These are phyloP conservation scores for Cerastis rubricosa DNA, from an alignment of 2,888 invertebrate species.

Conservation along the genomic window DNA sequence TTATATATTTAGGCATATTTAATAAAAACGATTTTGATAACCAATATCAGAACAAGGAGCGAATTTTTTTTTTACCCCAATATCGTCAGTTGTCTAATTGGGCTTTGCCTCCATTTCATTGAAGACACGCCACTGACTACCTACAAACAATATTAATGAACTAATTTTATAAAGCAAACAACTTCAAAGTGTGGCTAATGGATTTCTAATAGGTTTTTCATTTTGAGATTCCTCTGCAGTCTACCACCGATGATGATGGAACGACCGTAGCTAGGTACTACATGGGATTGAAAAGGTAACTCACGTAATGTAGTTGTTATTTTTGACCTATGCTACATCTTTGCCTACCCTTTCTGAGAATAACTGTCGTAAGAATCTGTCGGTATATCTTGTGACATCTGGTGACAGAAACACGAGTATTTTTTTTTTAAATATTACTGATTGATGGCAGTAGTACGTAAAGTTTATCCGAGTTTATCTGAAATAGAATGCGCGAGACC, in stretches of 20 bases:
- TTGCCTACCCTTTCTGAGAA: not conserved
- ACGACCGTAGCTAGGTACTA: not conserved
- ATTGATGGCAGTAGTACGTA: conserved; percentile 3
- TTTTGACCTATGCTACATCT: too few relatives aligned
- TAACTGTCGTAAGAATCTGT: not conserved
- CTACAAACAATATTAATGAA: too few relatives aligned
- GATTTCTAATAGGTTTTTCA: not conserved
- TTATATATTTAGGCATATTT: too few relatives aligned
- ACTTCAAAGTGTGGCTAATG: not conserved
- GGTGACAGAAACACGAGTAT: not conserved
- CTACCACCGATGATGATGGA: too few relatives aligned
- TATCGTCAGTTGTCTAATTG: too few relatives aligned
- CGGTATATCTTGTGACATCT: conserved; percentile 10
- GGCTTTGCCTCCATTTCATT: too few relatives aligned
- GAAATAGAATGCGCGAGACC: too few relatives aligned
- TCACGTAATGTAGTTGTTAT: not conserved
- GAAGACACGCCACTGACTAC: too few relatives aligned
- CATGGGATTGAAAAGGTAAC: not conserved
- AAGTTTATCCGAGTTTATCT: not conserved
- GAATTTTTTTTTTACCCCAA: too few relatives aligned
- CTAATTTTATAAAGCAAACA: too few relatives aligned
- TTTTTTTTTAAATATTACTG: not conserved
- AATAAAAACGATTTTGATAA: too few relatives aligned
- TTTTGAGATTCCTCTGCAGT: not conserved
- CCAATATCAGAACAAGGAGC: too few relatives aligned